Evolutionary conservation across 1,140 invertebrate genomes (phyloP).

Genomic region (Drosophila subobscura): DNA sequence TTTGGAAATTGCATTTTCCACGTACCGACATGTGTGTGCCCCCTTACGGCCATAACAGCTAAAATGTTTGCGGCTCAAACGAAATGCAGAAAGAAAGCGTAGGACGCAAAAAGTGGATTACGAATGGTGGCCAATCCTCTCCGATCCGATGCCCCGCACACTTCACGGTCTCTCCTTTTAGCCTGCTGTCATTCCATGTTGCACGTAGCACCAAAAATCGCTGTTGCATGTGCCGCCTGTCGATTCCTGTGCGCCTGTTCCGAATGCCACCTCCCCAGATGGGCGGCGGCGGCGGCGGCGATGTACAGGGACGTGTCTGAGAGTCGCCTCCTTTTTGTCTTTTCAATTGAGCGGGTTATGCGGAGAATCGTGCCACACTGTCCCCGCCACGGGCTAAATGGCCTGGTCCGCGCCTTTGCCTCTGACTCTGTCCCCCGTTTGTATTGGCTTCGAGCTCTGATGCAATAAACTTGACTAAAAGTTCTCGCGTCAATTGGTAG

Average conservation of each 20-base stretch:
- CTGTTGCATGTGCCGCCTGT: slow-evolving; percentile 22
- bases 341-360: slow-evolving; percentile 56
- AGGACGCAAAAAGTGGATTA: slow-evolving; percentile 53
- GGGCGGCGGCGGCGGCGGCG: background rate
- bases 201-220: slow-evolving; percentile 23
- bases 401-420: background rate
- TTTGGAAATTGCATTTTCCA: slow-evolving; percentile 44
- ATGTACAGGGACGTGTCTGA: slow-evolving; percentile 12
- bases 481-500: slow-evolving; percentile 43
- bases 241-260: slow-evolving; percentile 49
- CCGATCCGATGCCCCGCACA: background rate
- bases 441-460: slow-evolving; percentile 39
- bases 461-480: slow-evolving; percentile 54
- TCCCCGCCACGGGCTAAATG: slow-evolving; percentile 40
- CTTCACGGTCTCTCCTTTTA: background rate
- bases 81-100: slow-evolving; percentile 30
- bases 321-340: slow-evolving; percentile 42
- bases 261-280: slow-evolving; percentile 36
- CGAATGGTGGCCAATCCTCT: slow-evolving; percentile 15
- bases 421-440: slow-evolving; percentile 1
- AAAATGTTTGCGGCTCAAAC: slow-evolving; percentile 58
- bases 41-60: slow-evolving; percentile 47
- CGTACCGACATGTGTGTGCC: slow-evolving; percentile 16
- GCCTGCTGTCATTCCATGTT: slow-evolving; percentile 17
- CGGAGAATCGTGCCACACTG: slow-evolving; percentile 14